Conservation (phyloP, 2,113 vertebrate genomes). For the Cacatua alba region DNA sequence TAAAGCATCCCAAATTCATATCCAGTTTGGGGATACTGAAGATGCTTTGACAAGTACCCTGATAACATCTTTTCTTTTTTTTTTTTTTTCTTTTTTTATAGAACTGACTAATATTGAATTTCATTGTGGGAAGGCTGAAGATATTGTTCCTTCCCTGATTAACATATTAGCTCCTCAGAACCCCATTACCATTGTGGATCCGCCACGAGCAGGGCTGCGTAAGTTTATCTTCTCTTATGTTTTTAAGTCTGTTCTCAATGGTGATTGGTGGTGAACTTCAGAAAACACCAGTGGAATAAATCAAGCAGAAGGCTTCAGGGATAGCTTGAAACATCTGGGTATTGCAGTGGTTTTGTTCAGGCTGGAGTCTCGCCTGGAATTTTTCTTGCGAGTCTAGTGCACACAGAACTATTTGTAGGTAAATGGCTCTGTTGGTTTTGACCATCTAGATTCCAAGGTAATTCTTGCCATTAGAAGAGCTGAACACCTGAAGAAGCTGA, state of each 20-base stretch:
- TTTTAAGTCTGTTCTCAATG: neutral
- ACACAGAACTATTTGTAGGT: neutral
- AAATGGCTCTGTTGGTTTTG: neutral
- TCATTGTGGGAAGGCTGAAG: slow-evolving; percentile 93
- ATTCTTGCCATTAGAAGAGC: slow-evolving; percentile 91
- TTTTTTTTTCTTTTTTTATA: slow-evolving; percentile 22
- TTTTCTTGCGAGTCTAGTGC: neutral
- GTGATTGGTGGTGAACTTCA: neutral
- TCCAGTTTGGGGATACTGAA: neutral
- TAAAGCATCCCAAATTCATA: neutral
- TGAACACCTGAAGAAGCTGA: slow-evolving; percentile 87
- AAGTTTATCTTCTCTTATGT: slow-evolving; percentile 66
- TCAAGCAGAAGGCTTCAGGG: neutral
- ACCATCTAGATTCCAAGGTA: slow-evolving; percentile 88
- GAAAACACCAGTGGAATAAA: neutral
- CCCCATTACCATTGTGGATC: slow-evolving; percentile 88
- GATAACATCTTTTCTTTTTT: neutral
- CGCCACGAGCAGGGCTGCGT: slow-evolving; percentile 94
- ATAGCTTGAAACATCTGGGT: neutral
- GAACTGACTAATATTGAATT: slow-evolving; percentile 90
- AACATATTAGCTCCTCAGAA: slow-evolving; percentile 80
- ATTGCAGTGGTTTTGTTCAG: neutral
- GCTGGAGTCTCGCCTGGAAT: neutral
- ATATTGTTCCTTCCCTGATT: slow-evolving; percentile 88
- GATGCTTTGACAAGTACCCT: neutral